Evolutionary conservation across 2,888 invertebrate genomes (phyloP), one percentile per base, ranked within the genome.

Genomic region (Thymelicus acteon): DNA sequence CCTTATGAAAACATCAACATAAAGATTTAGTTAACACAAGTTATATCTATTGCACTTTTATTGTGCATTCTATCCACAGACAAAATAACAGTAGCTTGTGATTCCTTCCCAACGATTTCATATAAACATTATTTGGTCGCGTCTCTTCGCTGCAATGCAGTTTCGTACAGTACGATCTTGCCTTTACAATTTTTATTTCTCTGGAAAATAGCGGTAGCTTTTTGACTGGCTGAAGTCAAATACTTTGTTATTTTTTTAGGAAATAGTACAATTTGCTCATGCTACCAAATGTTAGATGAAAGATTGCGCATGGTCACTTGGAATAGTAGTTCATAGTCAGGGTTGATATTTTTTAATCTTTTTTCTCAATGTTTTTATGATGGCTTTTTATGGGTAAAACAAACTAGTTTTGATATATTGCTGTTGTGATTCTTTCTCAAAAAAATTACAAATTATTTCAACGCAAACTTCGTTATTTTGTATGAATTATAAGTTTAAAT

Each of bases 51-150:
- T 6, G 12, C 12, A 54, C 24, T 54, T 10, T 24, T 24, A 24
- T 54, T 54, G 54, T 54, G 54, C 19, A 49, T 49, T 49, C 49
- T 19, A 5, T 19, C 19, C 19, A 52, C 52, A 52, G 52, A 19
- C 52, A 15, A 4, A 52, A 19, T 8, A 52, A 52, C 19, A 19
- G 52, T 19, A 19, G 52, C 52, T 57, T 65, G 57, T 65, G 65
- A 66, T 15, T 54, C 54, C 54, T 54, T 54, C 24, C 12, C 54
- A 54, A n/a, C 54, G 24, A 54, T 54, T 54, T 54, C 24, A 54
- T 54, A 54, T 54, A 54, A 54, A 54, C 54, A 12, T 54, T 54
- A 54, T 24, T 19, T 54, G 54, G 19, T 54, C 5, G 54, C 12
- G 24, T 54, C 54, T 54, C 24, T 19, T 2, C 12, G 54, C 24